Percentiles rank a stretch among this genome's conserved stretches.
phyloP scores from a whole-genome alignment of 2,797 vertebrate species.

The Salarias fasciatus region DNA sequence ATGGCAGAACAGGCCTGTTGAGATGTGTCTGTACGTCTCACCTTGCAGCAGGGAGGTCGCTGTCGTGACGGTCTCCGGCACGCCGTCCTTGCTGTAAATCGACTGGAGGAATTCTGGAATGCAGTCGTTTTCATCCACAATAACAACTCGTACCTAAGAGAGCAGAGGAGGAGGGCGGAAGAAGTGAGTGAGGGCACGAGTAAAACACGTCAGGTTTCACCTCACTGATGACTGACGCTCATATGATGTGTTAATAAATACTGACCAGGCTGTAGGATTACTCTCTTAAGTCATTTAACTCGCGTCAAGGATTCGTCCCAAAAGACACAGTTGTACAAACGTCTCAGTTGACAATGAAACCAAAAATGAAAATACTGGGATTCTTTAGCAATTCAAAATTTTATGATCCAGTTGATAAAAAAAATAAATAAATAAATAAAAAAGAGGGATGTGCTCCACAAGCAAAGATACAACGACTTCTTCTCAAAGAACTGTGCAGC shows the following conservation, averaged over 20 bases:
- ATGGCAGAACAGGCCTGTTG: too few relatives aligned
- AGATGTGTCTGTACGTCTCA: too few relatives aligned
- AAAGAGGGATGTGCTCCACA: too few relatives aligned
- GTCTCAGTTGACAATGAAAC: too few relatives aligned
- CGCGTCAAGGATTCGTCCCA: background rate
- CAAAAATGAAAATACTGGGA: too few relatives aligned
- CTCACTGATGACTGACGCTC: too few relatives aligned
- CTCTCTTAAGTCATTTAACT: background rate
- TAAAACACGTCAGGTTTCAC: too few relatives aligned
- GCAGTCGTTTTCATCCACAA: constrained; percentile 89
- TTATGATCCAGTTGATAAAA: too few relatives aligned
- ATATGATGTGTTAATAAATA: background rate
- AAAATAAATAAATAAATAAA: too few relatives aligned
- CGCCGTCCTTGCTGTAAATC: constrained; percentile 88
- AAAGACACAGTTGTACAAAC: background rate
- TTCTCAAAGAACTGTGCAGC: too few relatives aligned
- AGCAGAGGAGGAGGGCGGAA: background rate
- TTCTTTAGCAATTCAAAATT: too few relatives aligned
- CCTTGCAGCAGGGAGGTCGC: constrained; percentile 91
- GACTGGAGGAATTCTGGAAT: constrained; percentile 90
- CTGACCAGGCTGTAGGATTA: background rate
- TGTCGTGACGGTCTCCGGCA: constrained; percentile 89
- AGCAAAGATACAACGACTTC: too few relatives aligned
- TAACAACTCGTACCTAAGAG: constrained; percentile 85
- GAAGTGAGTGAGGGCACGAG: background rate